A percentile compares a stretch with the other conserved stretches of the same genome.
These are phyloP conservation scores for Oncorhynchus kisutch DNA, from an alignment of 2,113 vertebrate species.

Conservation along the genomic window DNA sequence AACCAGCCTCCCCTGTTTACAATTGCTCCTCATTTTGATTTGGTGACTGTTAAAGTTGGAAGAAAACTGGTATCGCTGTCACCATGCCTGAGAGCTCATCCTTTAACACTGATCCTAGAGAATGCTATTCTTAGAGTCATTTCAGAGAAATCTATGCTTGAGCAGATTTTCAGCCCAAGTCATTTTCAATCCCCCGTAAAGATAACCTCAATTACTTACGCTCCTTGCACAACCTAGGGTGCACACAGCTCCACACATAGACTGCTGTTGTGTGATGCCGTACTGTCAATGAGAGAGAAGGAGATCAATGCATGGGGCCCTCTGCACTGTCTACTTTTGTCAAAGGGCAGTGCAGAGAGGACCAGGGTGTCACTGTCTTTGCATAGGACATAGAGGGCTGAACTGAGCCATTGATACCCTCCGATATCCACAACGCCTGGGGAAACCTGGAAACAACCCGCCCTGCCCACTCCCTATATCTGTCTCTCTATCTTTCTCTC, in stretches of 20 bases:
- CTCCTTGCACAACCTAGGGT: background rate
- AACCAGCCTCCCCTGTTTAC: background rate
- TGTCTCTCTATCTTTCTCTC: background rate
- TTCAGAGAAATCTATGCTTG: background rate
- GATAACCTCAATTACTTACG: background rate
- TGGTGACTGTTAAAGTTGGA: background rate
- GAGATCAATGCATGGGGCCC: background rate
- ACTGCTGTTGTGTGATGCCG: background rate
- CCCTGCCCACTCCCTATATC: background rate
- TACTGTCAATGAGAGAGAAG: background rate
- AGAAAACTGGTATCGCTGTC: background rate
- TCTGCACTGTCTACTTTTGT: background rate
- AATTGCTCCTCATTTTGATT: background rate
- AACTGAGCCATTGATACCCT: background rate
- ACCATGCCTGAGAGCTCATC: background rate
- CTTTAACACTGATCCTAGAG: background rate
- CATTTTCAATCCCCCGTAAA: background rate
- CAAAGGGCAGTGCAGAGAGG: background rate
- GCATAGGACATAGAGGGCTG: background rate
- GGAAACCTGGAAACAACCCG: background rate
- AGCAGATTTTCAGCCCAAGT: background rate
- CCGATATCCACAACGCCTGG: background rate
- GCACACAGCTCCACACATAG: background rate
- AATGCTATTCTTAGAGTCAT: background rate
- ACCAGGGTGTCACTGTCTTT: background rate